phyloP scores from a whole-genome alignment of 2,888 invertebrate species.

The Cataglyphis rosenhaueri region DNA sequence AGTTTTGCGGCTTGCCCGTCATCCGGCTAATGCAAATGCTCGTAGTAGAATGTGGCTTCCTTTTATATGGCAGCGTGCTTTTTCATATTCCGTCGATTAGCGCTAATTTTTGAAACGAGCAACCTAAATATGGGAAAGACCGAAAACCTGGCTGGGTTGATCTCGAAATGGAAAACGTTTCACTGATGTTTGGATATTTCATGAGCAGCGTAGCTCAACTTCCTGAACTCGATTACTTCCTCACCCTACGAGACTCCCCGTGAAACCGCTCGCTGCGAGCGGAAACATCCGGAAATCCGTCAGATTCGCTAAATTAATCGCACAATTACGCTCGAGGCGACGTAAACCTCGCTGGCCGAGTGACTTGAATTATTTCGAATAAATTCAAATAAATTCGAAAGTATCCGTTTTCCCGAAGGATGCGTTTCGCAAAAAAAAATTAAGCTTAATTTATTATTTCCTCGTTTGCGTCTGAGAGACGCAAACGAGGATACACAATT shows the following conservation, averaged over 20 bases:
- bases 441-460: neutral
- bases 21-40: conserved; percentile 66
- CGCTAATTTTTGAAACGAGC: conserved; percentile 65
- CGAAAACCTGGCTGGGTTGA: conserved; percentile 31
- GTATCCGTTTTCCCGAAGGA: neutral
- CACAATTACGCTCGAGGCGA: conserved; percentile 8
- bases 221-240: conserved; percentile 31
- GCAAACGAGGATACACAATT: neutral
- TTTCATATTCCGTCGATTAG: conserved; percentile 66
- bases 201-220: conserved; percentile 44
- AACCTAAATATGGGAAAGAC: conserved; percentile 15
- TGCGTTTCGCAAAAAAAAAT: neutral
- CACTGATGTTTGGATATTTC: conserved; percentile 42
- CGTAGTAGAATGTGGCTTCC: conserved; percentile 32
- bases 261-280: conserved; percentile 11
- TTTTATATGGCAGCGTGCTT: conserved; percentile 55
- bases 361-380: neutral
- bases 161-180: conserved; percentile 15
- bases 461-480: neutral
- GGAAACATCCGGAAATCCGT: conserved; percentile 4
- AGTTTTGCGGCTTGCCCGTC: conserved; percentile 60
- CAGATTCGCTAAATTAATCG: conserved; percentile 41
- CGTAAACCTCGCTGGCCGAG: neutral
- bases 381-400: neutral
- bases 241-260: neutral